A percentile compares a stretch with the other conserved stretches of the same genome.
phyloP scores from a whole-genome alignment of 2,113 vertebrate species.

The Xiphorhynchus elegans region DNA sequence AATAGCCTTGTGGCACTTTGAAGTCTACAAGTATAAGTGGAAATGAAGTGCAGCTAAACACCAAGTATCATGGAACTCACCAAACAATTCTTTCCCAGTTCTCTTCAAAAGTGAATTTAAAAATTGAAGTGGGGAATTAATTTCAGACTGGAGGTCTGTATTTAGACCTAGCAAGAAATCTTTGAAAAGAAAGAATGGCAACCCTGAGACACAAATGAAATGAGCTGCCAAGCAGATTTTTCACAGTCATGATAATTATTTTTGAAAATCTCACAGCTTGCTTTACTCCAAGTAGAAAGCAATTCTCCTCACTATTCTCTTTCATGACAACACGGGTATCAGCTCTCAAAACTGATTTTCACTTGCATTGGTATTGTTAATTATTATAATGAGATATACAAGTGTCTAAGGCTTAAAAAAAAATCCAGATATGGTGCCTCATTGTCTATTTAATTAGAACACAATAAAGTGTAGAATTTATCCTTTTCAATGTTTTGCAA shows the following conservation, averaged over 20 bases:
- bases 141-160: conserved; percentile 54
- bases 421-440: not conserved
- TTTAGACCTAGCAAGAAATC: conserved; percentile 64
- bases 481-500: conserved; percentile 37
- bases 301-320: conserved; percentile 53
- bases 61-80: not conserved
- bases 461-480: conserved; percentile 51
- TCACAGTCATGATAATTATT: conserved; percentile 57
- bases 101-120: conserved; percentile 35
- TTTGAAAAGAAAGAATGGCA: conserved; percentile 45
- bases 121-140: conserved; percentile 54
- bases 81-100: conserved; percentile 7
- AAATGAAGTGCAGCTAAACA: not conserved
- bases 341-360: conserved; percentile 33
- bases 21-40: not conserved
- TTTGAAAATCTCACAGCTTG: conserved; percentile 62
- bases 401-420: not conserved
- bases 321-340: conserved; percentile 28
- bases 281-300: conserved; percentile 51
- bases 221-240: conserved; percentile 56
- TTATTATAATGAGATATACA: conserved; percentile 14
- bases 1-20: not conserved
- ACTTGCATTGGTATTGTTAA: conserved; percentile 34
- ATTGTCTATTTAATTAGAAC: conserved; percentile 57
- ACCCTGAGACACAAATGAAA: conserved; percentile 36